Conservation (phyloP, 2,797 vertebrate species). For the Arctocebus calabarensis region DNA sequence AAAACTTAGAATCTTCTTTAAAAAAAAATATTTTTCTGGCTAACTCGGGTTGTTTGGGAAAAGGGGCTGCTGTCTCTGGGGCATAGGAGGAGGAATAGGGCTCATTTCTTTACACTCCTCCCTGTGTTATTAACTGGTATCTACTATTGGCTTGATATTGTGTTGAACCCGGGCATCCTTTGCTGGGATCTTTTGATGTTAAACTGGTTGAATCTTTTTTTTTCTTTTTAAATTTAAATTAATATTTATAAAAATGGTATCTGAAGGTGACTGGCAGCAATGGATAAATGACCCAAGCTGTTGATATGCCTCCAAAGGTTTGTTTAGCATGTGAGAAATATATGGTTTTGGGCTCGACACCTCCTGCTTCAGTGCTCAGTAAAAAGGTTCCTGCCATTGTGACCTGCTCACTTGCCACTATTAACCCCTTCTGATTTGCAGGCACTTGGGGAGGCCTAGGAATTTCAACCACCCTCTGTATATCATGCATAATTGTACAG, state of each 20-base stretch:
- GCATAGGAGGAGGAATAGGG: neutral
- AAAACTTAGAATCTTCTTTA: neutral
- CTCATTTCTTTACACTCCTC: neutral
- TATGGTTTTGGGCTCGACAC: neutral
- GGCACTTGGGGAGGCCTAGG: neutral
- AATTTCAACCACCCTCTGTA: neutral
- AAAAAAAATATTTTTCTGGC: neutral
- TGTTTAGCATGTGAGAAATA: too few species aligned
- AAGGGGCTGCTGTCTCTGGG: neutral
- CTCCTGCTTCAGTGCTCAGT: neutral
- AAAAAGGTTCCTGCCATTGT: neutral
- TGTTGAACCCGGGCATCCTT: neutral
- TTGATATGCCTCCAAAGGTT: too few species aligned
- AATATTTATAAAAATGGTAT: too few species aligned
- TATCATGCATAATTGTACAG: neutral
- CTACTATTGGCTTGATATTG: neutral
- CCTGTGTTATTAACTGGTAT: neutral
- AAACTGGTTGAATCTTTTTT: neutral
- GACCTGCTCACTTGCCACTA: neutral
- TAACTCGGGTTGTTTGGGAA: neutral
- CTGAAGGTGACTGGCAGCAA: too few species aligned
- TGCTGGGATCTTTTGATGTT: neutral
- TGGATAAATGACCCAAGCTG: too few species aligned
- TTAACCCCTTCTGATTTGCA: neutral
- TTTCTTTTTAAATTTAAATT: too few species aligned